Conservation (phyloP, 1,140 invertebrate species). For the Cherax quadricarinatus region DNA sequence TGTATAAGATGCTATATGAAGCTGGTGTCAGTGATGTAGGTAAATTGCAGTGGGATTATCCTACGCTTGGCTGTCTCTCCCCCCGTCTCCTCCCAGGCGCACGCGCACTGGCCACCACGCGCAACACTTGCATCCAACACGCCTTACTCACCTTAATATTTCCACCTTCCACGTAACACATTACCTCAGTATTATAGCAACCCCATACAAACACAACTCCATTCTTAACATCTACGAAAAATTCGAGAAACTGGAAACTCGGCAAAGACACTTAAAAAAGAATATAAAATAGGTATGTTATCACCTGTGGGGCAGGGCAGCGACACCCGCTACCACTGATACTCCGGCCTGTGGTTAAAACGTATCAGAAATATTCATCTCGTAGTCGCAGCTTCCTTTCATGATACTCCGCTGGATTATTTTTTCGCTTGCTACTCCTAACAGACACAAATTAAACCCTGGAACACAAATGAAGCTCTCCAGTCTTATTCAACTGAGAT, state of each 20-base stretch:
- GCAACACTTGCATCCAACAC: background rate
- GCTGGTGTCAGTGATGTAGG: background rate
- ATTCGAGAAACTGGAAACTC: background rate
- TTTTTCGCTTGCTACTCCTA: no score
- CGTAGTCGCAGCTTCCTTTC: background rate
- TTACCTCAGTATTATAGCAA: background rate
- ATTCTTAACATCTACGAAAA: background rate
- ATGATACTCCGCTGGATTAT: no score
- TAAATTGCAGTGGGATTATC: conserved; percentile 39
- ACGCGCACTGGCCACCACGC: conserved; percentile 49
- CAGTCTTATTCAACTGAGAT: no score
- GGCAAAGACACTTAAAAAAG: background rate
- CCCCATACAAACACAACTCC: background rate
- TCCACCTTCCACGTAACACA: background rate
- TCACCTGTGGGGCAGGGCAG: background rate
- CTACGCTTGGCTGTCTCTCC: conserved; percentile 30
- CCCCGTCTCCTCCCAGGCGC: conserved; percentile 22
- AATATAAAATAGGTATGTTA: background rate
- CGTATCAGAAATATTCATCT: background rate
- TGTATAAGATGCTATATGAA: background rate
- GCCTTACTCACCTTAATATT: background rate
- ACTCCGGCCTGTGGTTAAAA: background rate
- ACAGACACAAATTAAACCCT: no score
- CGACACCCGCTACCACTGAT: background rate
- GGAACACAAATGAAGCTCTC: no score